Conservation (phyloP, 1,140 invertebrate species). For the Wiebesia pumilae region DNA sequence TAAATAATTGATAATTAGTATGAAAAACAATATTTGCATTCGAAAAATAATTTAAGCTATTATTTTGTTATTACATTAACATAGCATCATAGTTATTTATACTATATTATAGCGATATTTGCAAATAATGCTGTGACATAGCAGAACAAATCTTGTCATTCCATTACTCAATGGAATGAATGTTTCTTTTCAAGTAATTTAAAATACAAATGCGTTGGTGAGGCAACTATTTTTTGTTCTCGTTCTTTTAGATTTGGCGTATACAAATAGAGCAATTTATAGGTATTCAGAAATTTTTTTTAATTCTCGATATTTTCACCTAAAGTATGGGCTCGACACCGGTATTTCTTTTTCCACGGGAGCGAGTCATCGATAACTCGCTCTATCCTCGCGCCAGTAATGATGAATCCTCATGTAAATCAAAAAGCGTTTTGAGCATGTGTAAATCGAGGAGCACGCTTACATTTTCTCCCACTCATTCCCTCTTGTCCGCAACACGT, state of each 20-base stretch:
- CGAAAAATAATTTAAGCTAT: neutral
- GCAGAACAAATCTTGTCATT: neutral
- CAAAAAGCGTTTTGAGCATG: slow-evolving; percentile 18
- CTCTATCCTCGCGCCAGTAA: neutral
- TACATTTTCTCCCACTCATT: neutral
- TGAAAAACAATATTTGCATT: neutral
- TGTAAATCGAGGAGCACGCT: slow-evolving; percentile 32
- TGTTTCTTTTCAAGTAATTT: neutral
- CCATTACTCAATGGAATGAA: neutral
- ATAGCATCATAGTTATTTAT: neutral
- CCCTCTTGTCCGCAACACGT: neutral
- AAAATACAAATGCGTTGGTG: neutral
- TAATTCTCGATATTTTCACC: neutral
- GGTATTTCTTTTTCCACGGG: no score
- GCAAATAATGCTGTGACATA: neutral
- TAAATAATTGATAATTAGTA: neutral
- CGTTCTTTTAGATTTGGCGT: neutral
- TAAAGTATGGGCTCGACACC: no score
- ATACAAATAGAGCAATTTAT: neutral
- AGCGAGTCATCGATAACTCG: no score
- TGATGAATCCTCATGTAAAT: slow-evolving; percentile 31
- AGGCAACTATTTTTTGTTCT: neutral
- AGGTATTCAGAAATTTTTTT: neutral
- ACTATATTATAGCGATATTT: neutral
- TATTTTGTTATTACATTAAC: neutral